Conservation (phyloP, 2,113 vertebrate genomes). For the Smithornis capensis region DNA sequence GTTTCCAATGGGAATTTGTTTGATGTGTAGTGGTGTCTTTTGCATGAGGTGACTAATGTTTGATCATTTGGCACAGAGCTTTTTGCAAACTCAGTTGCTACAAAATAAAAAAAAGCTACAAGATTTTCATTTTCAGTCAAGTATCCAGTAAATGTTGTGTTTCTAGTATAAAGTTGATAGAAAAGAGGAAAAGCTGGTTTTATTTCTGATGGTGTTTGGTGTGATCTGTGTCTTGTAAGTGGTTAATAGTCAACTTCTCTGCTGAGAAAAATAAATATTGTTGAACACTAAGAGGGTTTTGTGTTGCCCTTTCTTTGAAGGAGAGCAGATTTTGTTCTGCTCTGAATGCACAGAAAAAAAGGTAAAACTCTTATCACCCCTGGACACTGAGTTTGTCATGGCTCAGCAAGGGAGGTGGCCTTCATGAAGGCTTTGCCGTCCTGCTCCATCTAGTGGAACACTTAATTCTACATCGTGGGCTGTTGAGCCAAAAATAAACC, state of each 20-base stretch:
- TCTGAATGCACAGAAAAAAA: not conserved
- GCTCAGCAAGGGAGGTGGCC: not conserved
- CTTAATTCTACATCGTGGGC: not conserved
- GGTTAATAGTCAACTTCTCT: not conserved
- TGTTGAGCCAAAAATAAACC: not conserved
- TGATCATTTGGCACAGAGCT: not conserved
- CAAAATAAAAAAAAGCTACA: not conserved
- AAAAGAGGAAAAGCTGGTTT: not conserved
- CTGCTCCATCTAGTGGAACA: constrained; percentile 59
- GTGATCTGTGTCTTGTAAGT: not conserved
- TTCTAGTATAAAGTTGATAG: not conserved
- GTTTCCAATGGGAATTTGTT: constrained; percentile 27
- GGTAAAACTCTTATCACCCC: not conserved
- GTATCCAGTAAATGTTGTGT: not conserved
- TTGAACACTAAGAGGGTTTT: not conserved
- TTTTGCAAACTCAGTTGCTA: not conserved
- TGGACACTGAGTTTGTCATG: not conserved
- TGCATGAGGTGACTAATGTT: not conserved
- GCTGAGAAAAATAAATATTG: not conserved
- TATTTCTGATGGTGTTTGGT: not conserved
- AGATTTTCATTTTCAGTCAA: not conserved
- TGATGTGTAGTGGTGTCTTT: not conserved
- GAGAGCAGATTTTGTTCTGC: not conserved
- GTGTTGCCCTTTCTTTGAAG: not conserved
- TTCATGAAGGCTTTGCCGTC: constrained; percentile 3